These are phyloP conservation scores for Corythaixoides concolor DNA, from an alignment of 2,113 vertebrate species.

Conservation along the genomic window DNA sequence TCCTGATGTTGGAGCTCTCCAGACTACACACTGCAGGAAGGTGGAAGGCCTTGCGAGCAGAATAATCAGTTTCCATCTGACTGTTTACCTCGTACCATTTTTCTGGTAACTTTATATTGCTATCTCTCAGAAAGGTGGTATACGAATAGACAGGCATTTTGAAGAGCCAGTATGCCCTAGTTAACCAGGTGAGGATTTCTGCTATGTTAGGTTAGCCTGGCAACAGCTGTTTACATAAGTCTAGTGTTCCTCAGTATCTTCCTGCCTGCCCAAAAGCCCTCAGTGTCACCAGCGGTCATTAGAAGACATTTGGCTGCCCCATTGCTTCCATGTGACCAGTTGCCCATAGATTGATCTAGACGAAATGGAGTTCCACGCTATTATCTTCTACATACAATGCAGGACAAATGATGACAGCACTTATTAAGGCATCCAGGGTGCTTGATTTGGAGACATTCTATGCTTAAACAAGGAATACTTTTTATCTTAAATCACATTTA, in stretches of 20 bases:
- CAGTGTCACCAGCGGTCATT: background rate
- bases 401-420: background rate
- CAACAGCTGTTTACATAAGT: background rate
- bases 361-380: fast-evolving
- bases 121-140: background rate
- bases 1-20: background rate
- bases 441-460: background rate
- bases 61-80: too few species aligned
- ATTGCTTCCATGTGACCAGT: background rate
- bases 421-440: background rate
- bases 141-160: background rate
- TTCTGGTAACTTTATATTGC: background rate
- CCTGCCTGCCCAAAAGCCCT: background rate
- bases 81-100: background rate
- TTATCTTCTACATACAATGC: background rate
- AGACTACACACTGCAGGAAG: fast-evolving
- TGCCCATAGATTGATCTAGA: fast-evolving
- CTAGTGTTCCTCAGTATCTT: fast-evolving
- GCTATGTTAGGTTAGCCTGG: background rate
- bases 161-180: background rate
- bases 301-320: background rate
- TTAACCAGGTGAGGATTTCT: background rate
- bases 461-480: background rate
- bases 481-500: background rate
- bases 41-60: background rate